Percentiles rank a stretch among this genome's conserved stretches.
Conservation (phyloP, 2,113 vertebrate species). For the Heterocephalus glaber region DNA sequence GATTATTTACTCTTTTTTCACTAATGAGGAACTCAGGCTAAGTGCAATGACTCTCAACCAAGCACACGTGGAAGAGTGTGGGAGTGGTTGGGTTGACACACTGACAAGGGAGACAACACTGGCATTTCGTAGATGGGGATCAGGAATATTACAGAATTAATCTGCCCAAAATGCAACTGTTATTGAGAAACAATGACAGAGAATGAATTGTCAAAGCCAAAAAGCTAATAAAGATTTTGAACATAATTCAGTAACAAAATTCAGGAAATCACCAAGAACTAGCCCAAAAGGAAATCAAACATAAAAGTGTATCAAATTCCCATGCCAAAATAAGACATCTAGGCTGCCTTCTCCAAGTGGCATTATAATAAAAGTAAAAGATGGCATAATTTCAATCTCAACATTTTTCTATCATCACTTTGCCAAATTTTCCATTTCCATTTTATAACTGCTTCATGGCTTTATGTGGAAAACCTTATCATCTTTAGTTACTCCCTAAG, state of each 20-base stretch:
- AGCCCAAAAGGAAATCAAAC: conserved; percentile 35
- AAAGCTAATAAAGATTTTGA: neutral
- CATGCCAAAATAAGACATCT: neutral
- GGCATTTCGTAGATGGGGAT: neutral
- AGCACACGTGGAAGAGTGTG: neutral
- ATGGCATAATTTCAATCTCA: conserved; percentile 33
- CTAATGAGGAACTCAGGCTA: neutral
- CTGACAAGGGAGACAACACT: neutral
- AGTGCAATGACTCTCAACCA: neutral
- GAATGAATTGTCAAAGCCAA: conserved; percentile 34
- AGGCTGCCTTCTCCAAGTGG: neutral
- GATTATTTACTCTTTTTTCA: neutral
- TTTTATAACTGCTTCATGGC: neutral
- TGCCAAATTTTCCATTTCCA: conserved; percentile 13
- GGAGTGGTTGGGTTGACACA: neutral
- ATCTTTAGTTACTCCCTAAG: neutral
- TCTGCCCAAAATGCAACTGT: neutral
- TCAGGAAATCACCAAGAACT: neutral
- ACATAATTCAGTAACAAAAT: neutral
- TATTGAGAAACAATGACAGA: neutral
- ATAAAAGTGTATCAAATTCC: neutral
- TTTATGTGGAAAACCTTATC: neutral
- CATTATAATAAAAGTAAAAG: neutral
- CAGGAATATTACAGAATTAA: conserved; percentile 4
- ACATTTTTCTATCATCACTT: neutral